phyloP scores from a whole-genome alignment of 92 coral and sea anemone genomes.

The Chrysogorgia sp. region DNA sequence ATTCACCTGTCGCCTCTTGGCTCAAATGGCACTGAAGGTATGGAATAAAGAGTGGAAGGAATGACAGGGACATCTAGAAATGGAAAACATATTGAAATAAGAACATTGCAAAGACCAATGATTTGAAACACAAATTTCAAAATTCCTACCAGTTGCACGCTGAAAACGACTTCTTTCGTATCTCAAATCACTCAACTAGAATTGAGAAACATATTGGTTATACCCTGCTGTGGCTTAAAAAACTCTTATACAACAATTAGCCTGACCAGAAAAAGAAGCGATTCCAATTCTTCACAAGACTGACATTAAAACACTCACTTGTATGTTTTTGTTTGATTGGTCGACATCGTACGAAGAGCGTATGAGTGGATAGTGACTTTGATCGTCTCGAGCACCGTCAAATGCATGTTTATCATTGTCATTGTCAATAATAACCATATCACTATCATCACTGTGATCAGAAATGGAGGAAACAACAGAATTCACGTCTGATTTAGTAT shows the following conservation, averaged over 20 bases:
- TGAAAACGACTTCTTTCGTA: conserved; percentile 5
- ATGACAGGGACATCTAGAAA: not conserved
- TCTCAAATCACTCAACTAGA: conserved; percentile 3
- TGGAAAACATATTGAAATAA: not conserved
- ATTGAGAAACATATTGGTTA: not conserved
- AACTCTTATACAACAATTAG: no score
- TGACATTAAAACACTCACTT: not conserved
- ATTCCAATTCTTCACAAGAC: not conserved
- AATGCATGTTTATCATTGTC: not conserved
- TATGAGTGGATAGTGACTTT: no score
- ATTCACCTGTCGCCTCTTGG: conserved; percentile 40
- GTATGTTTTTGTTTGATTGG: no score
- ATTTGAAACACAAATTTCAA: not conserved
- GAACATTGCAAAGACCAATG: not conserved
- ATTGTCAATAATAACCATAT: conserved; percentile 7
- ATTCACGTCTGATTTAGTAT: not conserved
- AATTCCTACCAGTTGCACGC: conserved; percentile 5
- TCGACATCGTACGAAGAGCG: no score
- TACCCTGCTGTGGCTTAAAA: no score
- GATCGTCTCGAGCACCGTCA: not conserved
- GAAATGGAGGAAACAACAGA: not conserved
- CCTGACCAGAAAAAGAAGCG: not conserved
- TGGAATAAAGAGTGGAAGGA: not conserved
- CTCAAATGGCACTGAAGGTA: conserved; percentile 15
- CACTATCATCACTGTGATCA: not conserved